Base-by-base conservation (phyloP, 2,888 invertebrate genomes). In the Harmothoe impar region DNA sequence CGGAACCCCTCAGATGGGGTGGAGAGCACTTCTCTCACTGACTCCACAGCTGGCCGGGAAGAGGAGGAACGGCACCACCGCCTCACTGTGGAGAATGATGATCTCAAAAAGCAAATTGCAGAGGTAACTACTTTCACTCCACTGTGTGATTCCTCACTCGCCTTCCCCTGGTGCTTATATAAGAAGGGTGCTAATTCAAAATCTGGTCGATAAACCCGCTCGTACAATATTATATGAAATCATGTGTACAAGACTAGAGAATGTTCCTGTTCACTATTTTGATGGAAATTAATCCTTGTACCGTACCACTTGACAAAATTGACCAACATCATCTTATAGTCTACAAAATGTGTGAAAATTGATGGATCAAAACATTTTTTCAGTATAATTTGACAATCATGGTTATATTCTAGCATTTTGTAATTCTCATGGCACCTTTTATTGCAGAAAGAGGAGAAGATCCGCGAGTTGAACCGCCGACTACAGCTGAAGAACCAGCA, bases 11-110 rank as follows among this genome's bases (percentile, higher is more conserved):
- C 94, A 35, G 94, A 94, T 35, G 93, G 94, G 20, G 92, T 94
- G 51, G 96, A 96, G 92, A 94, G 95, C 1, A 93, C 95, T 23
- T 94, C 94, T 52, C 92, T 94, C 92, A 95, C 95, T 3, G 96
- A 96, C 92, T 96, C 95, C 78, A 94, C 94, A 89, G 96, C 95
- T 51, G 96, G 95, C 93, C 95, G 95, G 93, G 99, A 99, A 94
- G 99, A 99, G 94, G 99, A 99, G 95, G 99, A 99, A 96, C 97
- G 98, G 92, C 99, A 99, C 96, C 98, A 98, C 94, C 98, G 98
- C 95, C 97, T 99, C 91, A 97, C 98, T 91, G 97, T 97, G 92
- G 99, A 99, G 96, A 99, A 99, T 96, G 99, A 99, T 95, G 98
- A 99, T 95, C 97, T 99, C 92, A 98, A 99, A 96, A 98, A 98